phyloP scores from a whole-genome alignment of 2,113 vertebrate genomes.

The Nanorana parkeri region DNA sequence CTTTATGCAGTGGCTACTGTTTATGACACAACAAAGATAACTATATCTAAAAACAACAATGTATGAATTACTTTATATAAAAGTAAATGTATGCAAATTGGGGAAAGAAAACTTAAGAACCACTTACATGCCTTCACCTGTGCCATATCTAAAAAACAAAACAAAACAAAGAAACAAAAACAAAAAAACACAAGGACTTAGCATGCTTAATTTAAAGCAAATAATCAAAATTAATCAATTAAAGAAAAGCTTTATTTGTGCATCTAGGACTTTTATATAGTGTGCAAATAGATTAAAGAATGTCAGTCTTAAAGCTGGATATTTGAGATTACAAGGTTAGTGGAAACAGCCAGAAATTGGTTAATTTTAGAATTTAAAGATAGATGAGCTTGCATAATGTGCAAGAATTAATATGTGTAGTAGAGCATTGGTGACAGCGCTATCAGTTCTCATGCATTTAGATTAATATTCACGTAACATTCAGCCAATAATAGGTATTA shows the following conservation, averaged over 20 bases:
- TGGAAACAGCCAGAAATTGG: conserved; percentile 34
- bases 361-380: conserved; percentile 7
- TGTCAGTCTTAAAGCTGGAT: conserved; percentile 59
- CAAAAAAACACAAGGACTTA: conserved; percentile 77
- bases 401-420: not conserved
- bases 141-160: conserved; percentile 89
- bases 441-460: conserved; percentile 35
- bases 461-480: not conserved
- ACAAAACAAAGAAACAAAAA: conserved; percentile 19
- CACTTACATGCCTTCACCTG: conserved; percentile 96
- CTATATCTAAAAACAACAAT: not conserved
- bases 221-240: conserved; percentile 67
- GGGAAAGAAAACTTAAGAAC: conserved; percentile 70
- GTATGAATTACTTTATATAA: not conserved
- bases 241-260: conserved; percentile 64
- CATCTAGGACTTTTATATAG: conserved; percentile 8
- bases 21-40: too few species aligned
- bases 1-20: too few species aligned
- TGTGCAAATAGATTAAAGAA: conserved; percentile 49
- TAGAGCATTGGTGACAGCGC: not conserved
- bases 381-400: not conserved
- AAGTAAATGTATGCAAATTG: conserved; percentile 22
- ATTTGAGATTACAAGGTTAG: conserved; percentile 60
- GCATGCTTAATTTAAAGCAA: conserved; percentile 83
- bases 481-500: not conserved